phyloP scores from a whole-genome alignment of 2,888 invertebrate species.

The Dysmachus trigonus region DNA sequence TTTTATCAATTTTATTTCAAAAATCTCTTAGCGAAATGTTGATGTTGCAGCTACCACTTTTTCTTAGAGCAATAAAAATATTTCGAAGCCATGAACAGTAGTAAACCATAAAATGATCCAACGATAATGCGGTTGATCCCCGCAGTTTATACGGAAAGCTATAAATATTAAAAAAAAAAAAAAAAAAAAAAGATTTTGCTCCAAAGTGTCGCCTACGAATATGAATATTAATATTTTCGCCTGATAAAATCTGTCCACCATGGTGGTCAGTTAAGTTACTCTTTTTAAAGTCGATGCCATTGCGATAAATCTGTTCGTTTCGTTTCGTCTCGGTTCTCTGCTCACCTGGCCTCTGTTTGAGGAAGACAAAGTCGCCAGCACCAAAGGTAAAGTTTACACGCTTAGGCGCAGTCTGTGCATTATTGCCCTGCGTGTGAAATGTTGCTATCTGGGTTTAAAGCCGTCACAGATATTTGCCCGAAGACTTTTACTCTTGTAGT shows the following conservation, averaged over 20 bases:
- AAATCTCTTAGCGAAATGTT: not conserved
- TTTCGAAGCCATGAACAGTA: not conserved
- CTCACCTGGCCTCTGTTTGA: not conserved
- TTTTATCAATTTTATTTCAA: not conserved
- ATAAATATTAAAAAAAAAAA: not conserved
- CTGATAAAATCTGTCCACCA: not conserved
- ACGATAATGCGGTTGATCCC: not conserved
- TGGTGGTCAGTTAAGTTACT: not conserved
- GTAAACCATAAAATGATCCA: not conserved
- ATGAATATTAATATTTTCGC: not conserved
- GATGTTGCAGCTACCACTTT: not conserved
- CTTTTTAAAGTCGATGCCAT: not conserved
- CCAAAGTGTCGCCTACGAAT: not conserved
- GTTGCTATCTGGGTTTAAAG: not conserved
- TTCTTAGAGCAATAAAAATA: not conserved
- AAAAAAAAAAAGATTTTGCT: not conserved
- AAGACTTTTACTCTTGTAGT: not conserved
- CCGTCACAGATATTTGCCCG: not conserved
- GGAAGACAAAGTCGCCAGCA: not conserved
- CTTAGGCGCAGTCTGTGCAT: not conserved
- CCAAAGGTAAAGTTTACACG: not conserved
- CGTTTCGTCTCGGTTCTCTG: no score
- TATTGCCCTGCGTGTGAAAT: not conserved
- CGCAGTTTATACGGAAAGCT: not conserved
- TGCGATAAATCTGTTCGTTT: not conserved